Base-by-base conservation (phyloP, 2,888 invertebrate genomes). In the Rosalia funebris region DNA sequence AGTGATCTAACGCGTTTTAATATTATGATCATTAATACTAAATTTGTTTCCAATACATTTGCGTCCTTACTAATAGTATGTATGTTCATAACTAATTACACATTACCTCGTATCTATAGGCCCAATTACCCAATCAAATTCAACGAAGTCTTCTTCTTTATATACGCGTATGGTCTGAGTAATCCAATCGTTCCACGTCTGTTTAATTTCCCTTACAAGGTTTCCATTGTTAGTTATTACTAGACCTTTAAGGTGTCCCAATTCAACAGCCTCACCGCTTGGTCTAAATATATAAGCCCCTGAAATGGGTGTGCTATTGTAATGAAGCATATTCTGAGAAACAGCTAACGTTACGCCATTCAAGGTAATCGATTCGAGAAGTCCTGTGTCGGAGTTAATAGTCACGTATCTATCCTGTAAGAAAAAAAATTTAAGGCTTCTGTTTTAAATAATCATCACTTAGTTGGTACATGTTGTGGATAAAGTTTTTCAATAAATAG, bases 151-250 rank as follows among this genome's bases (percentile, higher is more conserved):
- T 19, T 75, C 73, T 9, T 83, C 83, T 7, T 83, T 82, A 69
- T 91, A 91, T 10, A 92, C 73, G 48, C 90, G 84, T 1, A 92
- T 80, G 0, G 87, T 85, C 72, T 91, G 87, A 2, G 88, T 89
- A 0, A 89, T 83, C 87, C 91, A 95, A 0, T 86, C 81, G 50
- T 82, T 85, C 66, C 88, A 87, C 1, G 80, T 75, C 68, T 89
- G 88, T 12, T 87, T 83, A 9, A 89, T 84, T 79, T 91, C 91
- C 64, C 86, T 81, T 5, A 83, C 75, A 0, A 84, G 60, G 0
- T 79, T 60, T 0, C 84, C 84, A n/a, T n/a, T n/a, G 55, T 79
- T 68, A 14, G 82, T 63, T 0, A 79, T 78, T 63, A 78, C 92
- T 91, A 25, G 95, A 90, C 72, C 96, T 12, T 14, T 48, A 2